Conservation (phyloP, 2,888 invertebrate genomes). For the Acanthosepion pharaonis region DNA sequence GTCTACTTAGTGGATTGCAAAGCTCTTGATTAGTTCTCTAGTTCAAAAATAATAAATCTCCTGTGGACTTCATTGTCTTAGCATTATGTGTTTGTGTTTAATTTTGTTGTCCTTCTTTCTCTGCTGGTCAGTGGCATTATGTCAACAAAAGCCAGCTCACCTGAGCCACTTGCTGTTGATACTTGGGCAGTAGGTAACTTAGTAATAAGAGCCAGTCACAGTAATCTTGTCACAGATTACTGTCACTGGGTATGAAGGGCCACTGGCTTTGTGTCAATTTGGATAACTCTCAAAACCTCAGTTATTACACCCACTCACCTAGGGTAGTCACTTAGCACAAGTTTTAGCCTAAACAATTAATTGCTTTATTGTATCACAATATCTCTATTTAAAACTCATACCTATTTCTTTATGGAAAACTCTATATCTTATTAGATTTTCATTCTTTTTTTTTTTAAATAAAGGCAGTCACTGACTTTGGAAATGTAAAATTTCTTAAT, state of each 20-base stretch:
- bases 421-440: background rate
- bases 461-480: background rate
- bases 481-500: background rate
- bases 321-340: slow-evolving; percentile 1
- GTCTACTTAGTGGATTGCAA: slow-evolving; percentile 35
- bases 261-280: slow-evolving; percentile 43
- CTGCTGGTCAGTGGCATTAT: slow-evolving; percentile 45
- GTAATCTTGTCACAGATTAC: slow-evolving; percentile 43
- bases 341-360: background rate
- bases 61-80: slow-evolving; percentile 25
- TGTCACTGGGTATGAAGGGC: slow-evolving; percentile 36
- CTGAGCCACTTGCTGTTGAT: slow-evolving; percentile 42
- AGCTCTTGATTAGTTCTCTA: slow-evolving; percentile 44
- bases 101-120: slow-evolving; percentile 44
- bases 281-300: slow-evolving; percentile 41
- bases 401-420: background rate
- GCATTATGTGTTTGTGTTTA: slow-evolving; percentile 41
- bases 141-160: slow-evolving; percentile 42
- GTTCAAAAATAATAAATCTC: slow-evolving; percentile 44
- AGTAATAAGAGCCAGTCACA: slow-evolving; percentile 38
- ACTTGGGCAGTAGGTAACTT: slow-evolving; percentile 34
- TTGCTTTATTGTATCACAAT: background rate
- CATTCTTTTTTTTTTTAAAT: background rate
- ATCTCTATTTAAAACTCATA: background rate
- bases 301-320: slow-evolving; percentile 21